A percentile compares a stretch with the other conserved stretches of the same genome.
Evolutionary conservation across 2,797 vertebrate genomes (phyloP).

Genomic region (Leucoraja ocellata): DNA sequence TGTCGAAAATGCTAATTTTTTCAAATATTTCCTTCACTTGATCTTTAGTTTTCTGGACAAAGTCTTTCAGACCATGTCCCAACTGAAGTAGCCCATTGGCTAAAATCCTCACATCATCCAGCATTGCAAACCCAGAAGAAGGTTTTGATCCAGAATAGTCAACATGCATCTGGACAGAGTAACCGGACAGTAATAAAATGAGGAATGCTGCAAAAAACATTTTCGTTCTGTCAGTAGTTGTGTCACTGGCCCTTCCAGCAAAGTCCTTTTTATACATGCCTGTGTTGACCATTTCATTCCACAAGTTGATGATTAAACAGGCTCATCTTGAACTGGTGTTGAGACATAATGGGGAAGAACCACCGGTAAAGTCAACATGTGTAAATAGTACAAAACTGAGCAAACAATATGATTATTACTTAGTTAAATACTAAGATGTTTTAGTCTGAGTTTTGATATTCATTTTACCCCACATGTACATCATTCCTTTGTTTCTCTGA

Average conservation of each 20-base stretch:
- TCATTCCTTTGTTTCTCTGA: no score
- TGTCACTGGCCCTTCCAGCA: not conserved
- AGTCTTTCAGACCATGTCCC: conserved; percentile 88
- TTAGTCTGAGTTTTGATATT: not conserved
- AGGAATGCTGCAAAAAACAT: conserved; percentile 57
- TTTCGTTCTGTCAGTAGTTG: conserved; percentile 58
- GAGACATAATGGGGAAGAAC: conserved; percentile 55
- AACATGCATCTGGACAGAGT: conserved; percentile 51
- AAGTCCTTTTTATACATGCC: conserved; percentile 62
- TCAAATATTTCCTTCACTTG: conserved; percentile 95
- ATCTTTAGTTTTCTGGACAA: conserved; percentile 88
- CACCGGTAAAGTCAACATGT: conserved; percentile 58
- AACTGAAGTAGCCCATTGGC: conserved; percentile 92
- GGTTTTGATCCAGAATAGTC: conserved; percentile 51
- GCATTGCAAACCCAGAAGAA: conserved; percentile 74
- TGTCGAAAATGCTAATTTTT: conserved; percentile 88
- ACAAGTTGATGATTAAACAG: conserved; percentile 83
- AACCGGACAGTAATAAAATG: conserved; percentile 50
- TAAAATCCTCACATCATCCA: conserved; percentile 85
- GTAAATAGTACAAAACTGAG: not conserved
- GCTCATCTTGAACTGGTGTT: conserved; percentile 67
- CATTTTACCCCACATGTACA: not conserved
- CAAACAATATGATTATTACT: not conserved
- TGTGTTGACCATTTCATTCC: conserved; percentile 51
- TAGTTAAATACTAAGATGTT: not conserved